Evolutionary conservation across 2,797 vertebrate genomes (phyloP).

Genomic region (Typhlichthys subterraneus): DNA sequence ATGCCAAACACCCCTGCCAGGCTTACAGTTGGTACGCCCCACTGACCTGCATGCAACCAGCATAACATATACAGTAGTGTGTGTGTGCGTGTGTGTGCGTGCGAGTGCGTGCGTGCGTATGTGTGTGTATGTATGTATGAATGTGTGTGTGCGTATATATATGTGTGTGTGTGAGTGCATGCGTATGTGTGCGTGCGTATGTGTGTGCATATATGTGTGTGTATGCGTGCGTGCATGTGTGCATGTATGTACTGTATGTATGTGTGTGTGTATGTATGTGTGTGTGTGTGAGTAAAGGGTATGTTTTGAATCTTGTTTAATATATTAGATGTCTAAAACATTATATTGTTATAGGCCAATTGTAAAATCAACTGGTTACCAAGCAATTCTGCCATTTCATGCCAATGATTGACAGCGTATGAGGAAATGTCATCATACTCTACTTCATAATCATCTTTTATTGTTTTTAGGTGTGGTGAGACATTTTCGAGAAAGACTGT

Average conservation of each 20-base stretch:
- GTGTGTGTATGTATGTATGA: too few species aligned
- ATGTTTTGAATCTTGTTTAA: background rate
- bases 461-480: too few species aligned
- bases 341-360: background rate
- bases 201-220: background rate
- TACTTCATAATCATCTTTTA: too few species aligned
- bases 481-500: too few species aligned
- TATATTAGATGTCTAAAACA: background rate
- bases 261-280: too few species aligned
- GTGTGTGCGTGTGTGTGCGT: too few species aligned
- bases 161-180: background rate
- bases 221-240: background rate
- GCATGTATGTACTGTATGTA: too few species aligned
- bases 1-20: constrained; percentile 81
- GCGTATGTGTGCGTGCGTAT: background rate
- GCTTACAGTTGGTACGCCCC: constrained; percentile 82
- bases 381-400: too few species aligned
- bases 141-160: background rate
- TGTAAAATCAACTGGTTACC: background rate
- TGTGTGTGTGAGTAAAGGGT: background rate
- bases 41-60: constrained; percentile 70
- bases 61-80: background rate
- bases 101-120: too few species aligned
- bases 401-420: too few species aligned
- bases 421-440: too few species aligned